Base-by-base conservation (phyloP, 1,140 invertebrate genomes). In the Drosophila paulistorum region DNA sequence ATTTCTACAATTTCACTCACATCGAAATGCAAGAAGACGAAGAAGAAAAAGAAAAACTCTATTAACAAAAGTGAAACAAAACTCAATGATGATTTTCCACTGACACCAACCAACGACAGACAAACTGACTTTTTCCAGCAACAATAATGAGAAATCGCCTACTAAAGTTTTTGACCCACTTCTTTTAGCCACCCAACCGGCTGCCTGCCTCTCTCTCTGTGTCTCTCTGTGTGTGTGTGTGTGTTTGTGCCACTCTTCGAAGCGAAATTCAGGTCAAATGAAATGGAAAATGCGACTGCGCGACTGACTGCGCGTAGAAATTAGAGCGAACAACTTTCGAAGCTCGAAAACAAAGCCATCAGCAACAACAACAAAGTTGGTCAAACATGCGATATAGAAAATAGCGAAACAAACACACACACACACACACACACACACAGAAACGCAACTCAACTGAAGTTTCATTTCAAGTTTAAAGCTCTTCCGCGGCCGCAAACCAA, bases 381-480 rank as follows among this genome's bases (percentile, higher is more conserved):
- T 83, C 84, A 75, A 81, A 82, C 83, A 77, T 71, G 68, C 70
- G 77, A 77, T 71, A 71, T 89, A 84, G 80, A 87, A 87, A 87
- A 89, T 87, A 84, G 84, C 74, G 81, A 85, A 30, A 70, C 70
- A 48, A 66, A 7, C 39, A 57, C 61, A 59, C 20, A 23, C 20
- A 23, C 20, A 23, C 20, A 23, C 20, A 35, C 68, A 68, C 35
- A 55, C 7, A 39, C n/a, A 14, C 20, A 14, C 20, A 42, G 17
- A 20, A 66, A 75, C 30, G 55, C 65, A 58, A 73, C 39, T 59
- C 65, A 63, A 65, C 64, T 48, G 54, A 66, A 77, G 83, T 82
- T 89, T 83, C 81, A 79, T 84, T 89, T 89, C 84, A 89, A 89
- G 84, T 89, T 89, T 89, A 90, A 89, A 90, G 84, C 84, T 89